Base-by-base conservation (phyloP, 2,888 invertebrate genomes). In the Ctenicera cuprea region DNA sequence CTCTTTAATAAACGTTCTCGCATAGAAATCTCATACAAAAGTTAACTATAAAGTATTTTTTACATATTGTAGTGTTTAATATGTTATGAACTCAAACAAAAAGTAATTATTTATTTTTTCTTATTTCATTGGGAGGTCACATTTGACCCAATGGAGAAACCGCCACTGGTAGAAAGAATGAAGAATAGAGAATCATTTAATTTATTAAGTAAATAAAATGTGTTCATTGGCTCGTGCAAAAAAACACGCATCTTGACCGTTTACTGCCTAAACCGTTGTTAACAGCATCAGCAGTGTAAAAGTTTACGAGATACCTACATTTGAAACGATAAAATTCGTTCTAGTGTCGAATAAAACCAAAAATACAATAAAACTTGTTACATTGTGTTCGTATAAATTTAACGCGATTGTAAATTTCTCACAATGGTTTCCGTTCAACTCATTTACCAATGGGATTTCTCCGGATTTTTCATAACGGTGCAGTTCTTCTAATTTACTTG, bases 351-450 rank as follows among this genome's bases (percentile, higher is more conserved):
- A 71, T 64, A 71, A 63, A 71, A 71, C 71, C 71, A 71, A 71
- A 71, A 71, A 63, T 64, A 48, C 64, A 71, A 71, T 71, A 64
- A 71, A 71, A 64, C 71, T 64, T 71, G 71, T 71, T 71, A 71
- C 71, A 71, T 64, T 71, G 71, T 71, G 71, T 64, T 54, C 63
- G 64, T 71, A 71, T 71, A 71, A 71, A 71, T 71, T 71, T 71
- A 71, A 71, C 57, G 43, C 38, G 50, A 63, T 33, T 63, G 57
- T 64, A 64, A 71, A 71, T 62, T 70, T 52, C 54, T 30, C 18
- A 37, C 52, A 63, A 68, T 61, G 38, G 62, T 41, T 37, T 48
- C 59, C 50, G 54, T 54, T 70, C 63, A 22, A 22, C 52, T 63
- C 63, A 43, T 62, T 70, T 61, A 26, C 57, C 50, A 66, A 52